Conservation (phyloP, 1,140 invertebrate species). For the Drosophila santomea region DNA sequence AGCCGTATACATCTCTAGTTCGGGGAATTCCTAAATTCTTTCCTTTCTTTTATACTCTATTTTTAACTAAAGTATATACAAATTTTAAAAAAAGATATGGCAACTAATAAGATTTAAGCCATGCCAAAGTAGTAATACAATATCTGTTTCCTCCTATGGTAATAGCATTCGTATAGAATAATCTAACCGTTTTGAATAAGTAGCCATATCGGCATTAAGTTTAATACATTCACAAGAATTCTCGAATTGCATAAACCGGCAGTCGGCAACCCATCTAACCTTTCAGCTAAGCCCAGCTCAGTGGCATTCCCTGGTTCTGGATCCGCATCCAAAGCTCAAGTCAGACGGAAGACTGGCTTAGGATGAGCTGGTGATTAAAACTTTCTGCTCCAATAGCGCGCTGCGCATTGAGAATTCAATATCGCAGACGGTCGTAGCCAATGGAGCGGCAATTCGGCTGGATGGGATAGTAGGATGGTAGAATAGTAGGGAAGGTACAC, state of each 20-base stretch:
- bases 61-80: too few species aligned
- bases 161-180: neutral
- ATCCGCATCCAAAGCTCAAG: slow-evolving; percentile 16
- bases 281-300: slow-evolving; percentile 29
- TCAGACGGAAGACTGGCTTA: slow-evolving; percentile 51
- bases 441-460: slow-evolving; percentile 70
- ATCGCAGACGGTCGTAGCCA: slow-evolving; percentile 49
- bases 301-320: slow-evolving; percentile 10
- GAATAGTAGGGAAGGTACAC: neutral
- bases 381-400: slow-evolving; percentile 77
- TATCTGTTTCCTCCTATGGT: too few species aligned
- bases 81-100: neutral
- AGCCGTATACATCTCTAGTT: neutral
- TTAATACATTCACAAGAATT: slow-evolving; percentile 27
- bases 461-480: slow-evolving; percentile 10
- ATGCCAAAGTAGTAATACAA: too few species aligned
- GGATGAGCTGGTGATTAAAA: slow-evolving; percentile 29
- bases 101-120: too few species aligned
- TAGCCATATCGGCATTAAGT: slow-evolving; percentile 3
- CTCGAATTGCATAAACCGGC: slow-evolving; percentile 25
- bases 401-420: slow-evolving; percentile 67
- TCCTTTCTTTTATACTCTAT: neutral
- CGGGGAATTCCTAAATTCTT: neutral
- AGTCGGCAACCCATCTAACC: slow-evolving; percentile 27
- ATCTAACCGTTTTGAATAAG: neutral